phyloP scores from a whole-genome alignment of 1,140 invertebrate genomes.

The Macrocentrus cingulum region DNA sequence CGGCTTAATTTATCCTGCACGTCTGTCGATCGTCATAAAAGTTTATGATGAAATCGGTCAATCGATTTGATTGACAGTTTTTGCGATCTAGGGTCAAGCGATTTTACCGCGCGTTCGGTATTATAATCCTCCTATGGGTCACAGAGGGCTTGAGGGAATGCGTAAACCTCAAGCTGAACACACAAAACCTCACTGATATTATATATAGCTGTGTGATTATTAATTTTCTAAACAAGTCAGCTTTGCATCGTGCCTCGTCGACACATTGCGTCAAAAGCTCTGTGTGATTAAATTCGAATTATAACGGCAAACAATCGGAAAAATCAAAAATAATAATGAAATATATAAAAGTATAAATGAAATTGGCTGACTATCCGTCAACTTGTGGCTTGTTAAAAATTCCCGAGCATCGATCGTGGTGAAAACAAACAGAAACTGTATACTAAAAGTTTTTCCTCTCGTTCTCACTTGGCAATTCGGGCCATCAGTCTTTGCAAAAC shows the following conservation, averaged over 20 bases:
- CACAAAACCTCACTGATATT: no score
- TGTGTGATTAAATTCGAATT: no score
- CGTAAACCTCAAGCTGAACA: no score
- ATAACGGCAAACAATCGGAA: no score
- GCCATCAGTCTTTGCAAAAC: background rate
- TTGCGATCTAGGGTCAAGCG: conserved; percentile 14
- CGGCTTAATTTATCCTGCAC: conserved; percentile 20
- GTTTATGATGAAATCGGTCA: no score
- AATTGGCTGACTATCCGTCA: background rate
- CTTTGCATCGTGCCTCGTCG: no score
- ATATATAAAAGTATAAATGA: background rate
- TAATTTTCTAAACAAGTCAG: no score
- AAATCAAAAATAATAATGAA: background rate
- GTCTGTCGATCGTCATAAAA: conserved; percentile 13
- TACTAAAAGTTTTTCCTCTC: background rate
- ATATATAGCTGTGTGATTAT: no score
- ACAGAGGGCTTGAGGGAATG: no score
- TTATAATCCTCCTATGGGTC: background rate
- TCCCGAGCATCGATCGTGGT: background rate
- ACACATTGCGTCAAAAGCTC: no score
- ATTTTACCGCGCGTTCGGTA: background rate
- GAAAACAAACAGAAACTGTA: background rate
- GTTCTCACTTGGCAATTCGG: background rate
- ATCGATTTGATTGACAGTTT: background rate
- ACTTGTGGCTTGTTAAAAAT: background rate